Conservation (phyloP, 1,140 invertebrate species). For the Brachionus sp. region DNA sequence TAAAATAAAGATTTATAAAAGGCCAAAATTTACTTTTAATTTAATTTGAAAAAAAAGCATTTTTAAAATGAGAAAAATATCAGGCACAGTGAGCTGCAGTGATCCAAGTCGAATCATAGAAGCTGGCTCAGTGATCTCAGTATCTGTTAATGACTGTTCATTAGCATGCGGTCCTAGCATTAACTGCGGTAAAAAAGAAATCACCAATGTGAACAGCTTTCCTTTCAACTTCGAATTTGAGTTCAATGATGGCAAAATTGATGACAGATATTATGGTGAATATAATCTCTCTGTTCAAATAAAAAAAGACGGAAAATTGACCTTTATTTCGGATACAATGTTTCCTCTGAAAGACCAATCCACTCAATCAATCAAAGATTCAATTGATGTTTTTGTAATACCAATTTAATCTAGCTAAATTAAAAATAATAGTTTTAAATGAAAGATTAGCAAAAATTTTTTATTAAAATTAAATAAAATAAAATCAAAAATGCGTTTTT, state of each 20-base stretch:
- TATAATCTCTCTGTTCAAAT: neutral
- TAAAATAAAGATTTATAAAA: neutral
- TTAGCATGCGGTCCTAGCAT: constrained; percentile 15
- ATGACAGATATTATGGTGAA: constrained; percentile 2
- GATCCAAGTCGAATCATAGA: neutral
- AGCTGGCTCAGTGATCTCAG: neutral
- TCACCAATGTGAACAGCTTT: neutral
- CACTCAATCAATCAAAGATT: neutral
- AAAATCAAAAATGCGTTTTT: neutral
- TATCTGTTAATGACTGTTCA: neutral
- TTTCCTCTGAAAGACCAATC: neutral
- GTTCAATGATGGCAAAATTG: constrained; percentile 17
- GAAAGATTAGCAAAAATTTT: neutral
- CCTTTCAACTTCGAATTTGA: constrained; percentile 14
- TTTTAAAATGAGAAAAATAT: constrained; percentile 22
- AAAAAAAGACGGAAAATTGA: neutral
- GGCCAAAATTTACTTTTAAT: neutral
- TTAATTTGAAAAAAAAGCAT: neutral
- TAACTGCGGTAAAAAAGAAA: neutral
- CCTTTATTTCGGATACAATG: constrained; percentile 14
- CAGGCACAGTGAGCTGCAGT: neutral
- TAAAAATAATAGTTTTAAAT: neutral
- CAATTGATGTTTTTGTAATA: neutral
- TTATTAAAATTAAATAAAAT: neutral
- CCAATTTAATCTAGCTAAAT: neutral